Percentiles rank a stretch among this genome's conserved stretches.
phyloP scores from a whole-genome alignment of 2,113 vertebrate species.

The Rattus rattus region DNA sequence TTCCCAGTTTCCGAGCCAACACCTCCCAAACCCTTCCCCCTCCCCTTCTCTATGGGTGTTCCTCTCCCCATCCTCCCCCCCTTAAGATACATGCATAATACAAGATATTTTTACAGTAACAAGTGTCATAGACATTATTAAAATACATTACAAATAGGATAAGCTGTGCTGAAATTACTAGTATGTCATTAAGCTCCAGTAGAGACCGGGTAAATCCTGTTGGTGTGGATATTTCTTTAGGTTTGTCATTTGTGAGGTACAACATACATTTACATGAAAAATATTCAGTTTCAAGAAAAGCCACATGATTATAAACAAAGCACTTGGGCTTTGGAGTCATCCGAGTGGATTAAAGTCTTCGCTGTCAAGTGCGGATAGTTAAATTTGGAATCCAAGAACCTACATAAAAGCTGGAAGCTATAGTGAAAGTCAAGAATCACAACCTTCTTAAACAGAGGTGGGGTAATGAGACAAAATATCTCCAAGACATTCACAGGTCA shows the following conservation, averaged over 20 bases:
- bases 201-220: neutral
- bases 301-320: neutral
- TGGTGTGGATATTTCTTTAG: neutral
- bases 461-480: neutral
- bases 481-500: neutral
- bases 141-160: slow-evolving; percentile 24
- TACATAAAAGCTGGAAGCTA: neutral
- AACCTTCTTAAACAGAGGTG: neutral
- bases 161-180: slow-evolving; percentile 46
- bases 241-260: neutral
- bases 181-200: neutral
- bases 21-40: no score
- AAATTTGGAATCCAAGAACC: neutral
- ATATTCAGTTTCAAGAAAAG: slow-evolving; percentile 26
- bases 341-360: neutral
- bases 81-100: slow-evolving; percentile 31
- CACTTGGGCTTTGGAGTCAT: neutral
- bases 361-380: neutral
- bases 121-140: slow-evolving; percentile 59
- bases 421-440: neutral
- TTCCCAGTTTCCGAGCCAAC: no score
- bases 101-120: slow-evolving; percentile 5
- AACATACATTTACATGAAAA: slow-evolving; percentile 26
- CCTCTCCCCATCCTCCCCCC: no score
- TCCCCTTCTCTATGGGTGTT: no score